Evolutionary conservation across 2,113 vertebrate species (phyloP).

Genomic region (Brachyhypopomus occidentalis): DNA sequence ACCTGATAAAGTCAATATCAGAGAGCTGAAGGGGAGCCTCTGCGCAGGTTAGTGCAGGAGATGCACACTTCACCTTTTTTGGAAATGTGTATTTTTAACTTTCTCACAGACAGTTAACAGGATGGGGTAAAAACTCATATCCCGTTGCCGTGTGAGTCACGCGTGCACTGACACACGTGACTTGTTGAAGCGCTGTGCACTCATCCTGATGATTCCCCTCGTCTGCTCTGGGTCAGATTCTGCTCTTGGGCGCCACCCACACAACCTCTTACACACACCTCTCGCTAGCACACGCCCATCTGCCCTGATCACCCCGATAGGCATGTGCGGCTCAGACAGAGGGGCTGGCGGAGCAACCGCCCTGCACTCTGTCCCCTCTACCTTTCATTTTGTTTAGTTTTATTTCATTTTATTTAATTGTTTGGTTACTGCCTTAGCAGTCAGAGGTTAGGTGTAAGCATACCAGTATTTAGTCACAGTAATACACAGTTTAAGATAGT

Average conservation of each 20-base stretch:
- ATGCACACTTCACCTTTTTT: conserved; percentile 12
- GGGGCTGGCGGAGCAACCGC: neutral
- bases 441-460: neutral
- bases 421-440: neutral
- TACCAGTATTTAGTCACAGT: neutral
- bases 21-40: neutral
- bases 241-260: conserved; percentile 20
- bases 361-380: neutral
- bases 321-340: conserved; percentile 20
- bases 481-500: neutral
- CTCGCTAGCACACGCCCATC: conserved; percentile 31
- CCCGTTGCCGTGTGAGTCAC: conserved; percentile 32
- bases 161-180: conserved; percentile 2
- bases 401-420: neutral
- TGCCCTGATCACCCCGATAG: conserved; percentile 10
- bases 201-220: conserved; percentile 9
- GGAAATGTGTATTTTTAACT: neutral
- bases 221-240: neutral
- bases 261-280: conserved; percentile 29
- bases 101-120: conserved; percentile 23
- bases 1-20: neutral
- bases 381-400: neutral
- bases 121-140: conserved; percentile 31
- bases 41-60: neutral
- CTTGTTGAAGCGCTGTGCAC: neutral